Evolutionary conservation across 2,113 vertebrate genomes (phyloP).

Genomic region (Plecotus auritus): DNA sequence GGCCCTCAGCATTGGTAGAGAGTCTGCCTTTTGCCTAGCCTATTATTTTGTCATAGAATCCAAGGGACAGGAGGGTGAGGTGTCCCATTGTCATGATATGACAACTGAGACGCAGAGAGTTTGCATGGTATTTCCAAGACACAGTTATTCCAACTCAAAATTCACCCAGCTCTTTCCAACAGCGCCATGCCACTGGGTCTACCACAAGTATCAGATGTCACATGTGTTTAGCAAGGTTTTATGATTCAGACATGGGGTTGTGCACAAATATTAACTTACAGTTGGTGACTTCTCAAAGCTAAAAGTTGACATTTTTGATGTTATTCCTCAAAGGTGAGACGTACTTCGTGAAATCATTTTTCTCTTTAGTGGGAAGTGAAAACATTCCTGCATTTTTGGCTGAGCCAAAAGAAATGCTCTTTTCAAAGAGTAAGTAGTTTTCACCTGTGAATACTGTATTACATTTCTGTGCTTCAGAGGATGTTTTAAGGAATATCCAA

Average conservation of each 20-base stretch:
- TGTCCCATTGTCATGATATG: not conserved
- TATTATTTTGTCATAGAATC: not conserved
- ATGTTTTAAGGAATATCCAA: slow-evolving; percentile 47
- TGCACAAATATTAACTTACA: slow-evolving; percentile 32
- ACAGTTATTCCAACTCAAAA: not conserved
- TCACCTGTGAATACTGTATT: slow-evolving; percentile 62
- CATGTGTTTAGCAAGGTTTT: not conserved
- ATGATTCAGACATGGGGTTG: not conserved
- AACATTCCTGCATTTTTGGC: slow-evolving; percentile 56
- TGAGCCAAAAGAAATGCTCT: slow-evolving; percentile 59
- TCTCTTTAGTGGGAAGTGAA: slow-evolving; percentile 47
- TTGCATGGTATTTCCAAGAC: not conserved
- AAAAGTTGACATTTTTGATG: slow-evolving; percentile 37
- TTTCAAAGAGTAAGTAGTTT: slow-evolving; percentile 66
- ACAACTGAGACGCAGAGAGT: not conserved
- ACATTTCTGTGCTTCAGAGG: slow-evolving; percentile 28
- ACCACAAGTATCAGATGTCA: not conserved
- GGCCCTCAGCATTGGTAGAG: not conserved
- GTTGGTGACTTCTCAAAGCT: slow-evolving; percentile 35
- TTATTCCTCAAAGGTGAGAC: slow-evolving; percentile 64
- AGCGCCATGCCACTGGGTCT: not conserved
- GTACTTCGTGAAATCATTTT: slow-evolving; percentile 47
- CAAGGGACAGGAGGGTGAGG: not conserved
- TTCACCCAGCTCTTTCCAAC: not conserved
- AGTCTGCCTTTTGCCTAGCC: not conserved